Evolutionary conservation across 2,888 invertebrate genomes (phyloP), one percentile per base, ranked within the genome.

Genomic region (Chymomyza caudatula): DNA sequence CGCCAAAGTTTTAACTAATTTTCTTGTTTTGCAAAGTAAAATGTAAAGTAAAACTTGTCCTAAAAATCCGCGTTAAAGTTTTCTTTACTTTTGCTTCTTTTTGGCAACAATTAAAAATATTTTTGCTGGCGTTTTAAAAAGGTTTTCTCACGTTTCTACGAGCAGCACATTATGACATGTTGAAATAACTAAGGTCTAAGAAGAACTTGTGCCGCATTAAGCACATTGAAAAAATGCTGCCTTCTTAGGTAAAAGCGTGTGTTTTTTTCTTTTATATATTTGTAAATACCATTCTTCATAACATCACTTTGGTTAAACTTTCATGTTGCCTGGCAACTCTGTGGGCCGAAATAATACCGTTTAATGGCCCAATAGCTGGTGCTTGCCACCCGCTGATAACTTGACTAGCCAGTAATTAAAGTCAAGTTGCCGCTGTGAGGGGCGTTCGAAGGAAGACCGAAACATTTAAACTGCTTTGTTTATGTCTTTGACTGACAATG

Each of bases 361-460:
- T 77, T 77, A 82, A 78, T 73, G 76, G 49, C 65, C 66, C 66
- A 67, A 65, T 63, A 62, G 65, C 37, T 68, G 71, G 60, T 43
- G 58, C 53, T 67, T 56, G n/a, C 25, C 23, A 53, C 17, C 25
- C 64, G 60, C 53, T 69, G 67, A 54, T 67, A 71, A 47, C 44
- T 76, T 69, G 67, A 74, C 63, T 57, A 67, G 69, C 54, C 62
- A 73, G 79, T 79, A 82, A 83, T 82, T 82, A 83, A 78, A 81
- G 81, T 54, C 76, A 65, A 70, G 67, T 60, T 17, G 63, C 29
- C 29, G 25, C 15, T 15, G 22, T 47, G 62, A n/a, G 44, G 20
- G 25, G 61, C 54, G 72, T 71, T 77, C 77, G 79, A 81, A 83
- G 83, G 83, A 82, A 82, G 79, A 71, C 43, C 72, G 68, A 79